Conservation (phyloP, 1,140 invertebrate species). For the Drosophila elegans region DNA sequence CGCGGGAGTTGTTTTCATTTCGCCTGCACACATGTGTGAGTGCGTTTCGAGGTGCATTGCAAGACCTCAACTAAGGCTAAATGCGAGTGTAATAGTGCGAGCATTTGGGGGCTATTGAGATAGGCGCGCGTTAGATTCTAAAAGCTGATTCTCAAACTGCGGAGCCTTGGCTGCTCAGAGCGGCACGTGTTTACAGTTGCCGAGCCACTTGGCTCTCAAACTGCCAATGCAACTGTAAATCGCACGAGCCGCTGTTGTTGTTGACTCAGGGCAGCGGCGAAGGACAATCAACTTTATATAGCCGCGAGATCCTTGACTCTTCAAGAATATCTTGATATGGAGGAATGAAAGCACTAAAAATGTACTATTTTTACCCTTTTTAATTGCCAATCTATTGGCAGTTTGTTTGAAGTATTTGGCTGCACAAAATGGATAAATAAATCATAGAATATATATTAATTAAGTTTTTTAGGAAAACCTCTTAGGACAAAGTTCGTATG, state of each 20-base stretch:
- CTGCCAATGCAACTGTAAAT: conserved; percentile 52
- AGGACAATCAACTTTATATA: conserved; percentile 45
- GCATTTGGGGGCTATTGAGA: conserved; percentile 81
- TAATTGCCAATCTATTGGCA: not conserved
- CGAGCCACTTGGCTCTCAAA: conserved; percentile 39
- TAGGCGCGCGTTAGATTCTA: conserved; percentile 71
- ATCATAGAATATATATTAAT: no score
- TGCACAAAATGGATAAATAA: no score
- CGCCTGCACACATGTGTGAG: conserved; percentile 58
- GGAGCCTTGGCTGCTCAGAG: conserved; percentile 67
- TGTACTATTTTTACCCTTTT: not conserved
- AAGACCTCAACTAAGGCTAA: conserved; percentile 83
- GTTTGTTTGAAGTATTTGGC: not conserved
- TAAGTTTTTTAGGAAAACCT: no score
- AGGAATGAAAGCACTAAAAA: not conserved
- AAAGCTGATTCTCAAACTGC: conserved; percentile 56
- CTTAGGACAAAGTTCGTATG: not conserved
- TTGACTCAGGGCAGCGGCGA: conserved; percentile 38
- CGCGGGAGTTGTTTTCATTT: conserved; percentile 76
- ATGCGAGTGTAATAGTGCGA: conserved; percentile 41
- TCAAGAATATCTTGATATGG: conserved; percentile 6
- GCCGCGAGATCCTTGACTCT: conserved; percentile 36
- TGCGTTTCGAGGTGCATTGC: conserved; percentile 80
- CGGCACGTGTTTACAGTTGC: conserved; percentile 75
- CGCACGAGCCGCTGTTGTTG: conserved; percentile 23